phyloP scores from a whole-genome alignment of 2,888 invertebrate species.

The Octodonta nipae region DNA sequence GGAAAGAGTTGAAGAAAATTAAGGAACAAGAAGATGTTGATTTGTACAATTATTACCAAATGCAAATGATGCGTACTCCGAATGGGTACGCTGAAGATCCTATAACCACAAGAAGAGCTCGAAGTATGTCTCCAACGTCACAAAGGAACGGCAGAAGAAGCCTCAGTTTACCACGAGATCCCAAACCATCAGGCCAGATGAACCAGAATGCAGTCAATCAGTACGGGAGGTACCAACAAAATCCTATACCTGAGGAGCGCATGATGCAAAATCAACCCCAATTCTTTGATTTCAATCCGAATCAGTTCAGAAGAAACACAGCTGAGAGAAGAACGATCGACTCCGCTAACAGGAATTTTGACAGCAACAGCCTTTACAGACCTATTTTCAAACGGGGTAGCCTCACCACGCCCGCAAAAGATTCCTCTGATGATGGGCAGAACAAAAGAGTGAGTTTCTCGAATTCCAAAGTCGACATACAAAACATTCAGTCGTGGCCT shows the following conservation, averaged over 20 bases:
- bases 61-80: conserved; percentile 21
- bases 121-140: conserved; percentile 37
- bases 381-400: conserved; percentile 44
- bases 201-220: conserved; percentile 5
- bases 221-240: conserved; percentile 10
- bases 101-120: conserved; percentile 29
- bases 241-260: conserved; percentile 18
- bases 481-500: conserved; percentile 32
- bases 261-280: conserved; percentile 13
- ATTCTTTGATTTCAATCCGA: conserved; percentile 3
- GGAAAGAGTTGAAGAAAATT: conserved; percentile 52
- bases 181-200: conserved; percentile 8
- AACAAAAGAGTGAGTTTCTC: conserved; percentile 41
- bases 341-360: conserved; percentile 10
- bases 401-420: conserved; percentile 28
- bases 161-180: conserved; percentile 31
- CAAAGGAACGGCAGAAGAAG: conserved; percentile 32
- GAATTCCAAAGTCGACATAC: conserved; percentile 16
- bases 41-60: conserved; percentile 26
- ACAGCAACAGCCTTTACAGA: conserved; percentile 18
- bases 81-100: conserved; percentile 27
- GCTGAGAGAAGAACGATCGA: conserved; percentile 23
- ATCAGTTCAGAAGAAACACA: conserved; percentile 18
- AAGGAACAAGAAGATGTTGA: conserved; percentile 50
- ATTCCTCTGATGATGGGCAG: conserved; percentile 29